A percentile compares a stretch with the other conserved stretches of the same genome.
Conservation (phyloP, 2,113 vertebrate genomes). For the Holacanthus passer region DNA sequence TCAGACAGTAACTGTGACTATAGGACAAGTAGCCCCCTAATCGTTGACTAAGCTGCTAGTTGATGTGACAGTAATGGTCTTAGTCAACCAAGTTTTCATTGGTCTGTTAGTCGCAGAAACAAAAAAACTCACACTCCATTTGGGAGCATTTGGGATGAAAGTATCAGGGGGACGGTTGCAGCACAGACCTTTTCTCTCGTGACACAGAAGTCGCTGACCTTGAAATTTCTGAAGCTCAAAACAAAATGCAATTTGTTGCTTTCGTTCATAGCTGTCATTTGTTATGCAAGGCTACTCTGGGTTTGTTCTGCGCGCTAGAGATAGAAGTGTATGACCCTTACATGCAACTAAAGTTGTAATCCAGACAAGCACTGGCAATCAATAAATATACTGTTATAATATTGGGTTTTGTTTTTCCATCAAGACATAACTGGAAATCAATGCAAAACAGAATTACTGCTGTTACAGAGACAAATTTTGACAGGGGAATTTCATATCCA, state of each 20-base stretch:
- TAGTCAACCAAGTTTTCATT: no score
- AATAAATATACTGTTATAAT: constrained; percentile 41
- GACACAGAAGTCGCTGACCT: no score
- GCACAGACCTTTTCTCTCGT: no score
- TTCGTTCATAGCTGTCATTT: no score
- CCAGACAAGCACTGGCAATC: constrained; percentile 23
- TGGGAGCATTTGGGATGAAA: no score
- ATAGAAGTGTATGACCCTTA: neutral
- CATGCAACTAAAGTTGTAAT: constrained; percentile 22
- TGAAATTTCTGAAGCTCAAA: neutral
- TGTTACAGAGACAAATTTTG: neutral
- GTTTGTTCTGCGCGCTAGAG: neutral
- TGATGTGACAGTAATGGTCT: no score
- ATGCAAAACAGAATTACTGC: constrained; percentile 33
- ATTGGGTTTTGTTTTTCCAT: constrained; percentile 39
- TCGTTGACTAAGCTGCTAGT: no score
- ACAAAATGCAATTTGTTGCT: neutral
- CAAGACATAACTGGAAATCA: constrained; percentile 38
- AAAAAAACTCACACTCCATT: no score
- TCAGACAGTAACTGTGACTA: no score
- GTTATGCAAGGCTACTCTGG: neutral
- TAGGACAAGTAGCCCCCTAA: no score
- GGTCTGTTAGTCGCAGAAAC: no score
- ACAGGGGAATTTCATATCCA: constrained; percentile 3
- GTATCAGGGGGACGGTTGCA: no score